Evolutionary conservation across 2,888 invertebrate genomes (phyloP).

Genomic region (Hedychridium roseum): DNA sequence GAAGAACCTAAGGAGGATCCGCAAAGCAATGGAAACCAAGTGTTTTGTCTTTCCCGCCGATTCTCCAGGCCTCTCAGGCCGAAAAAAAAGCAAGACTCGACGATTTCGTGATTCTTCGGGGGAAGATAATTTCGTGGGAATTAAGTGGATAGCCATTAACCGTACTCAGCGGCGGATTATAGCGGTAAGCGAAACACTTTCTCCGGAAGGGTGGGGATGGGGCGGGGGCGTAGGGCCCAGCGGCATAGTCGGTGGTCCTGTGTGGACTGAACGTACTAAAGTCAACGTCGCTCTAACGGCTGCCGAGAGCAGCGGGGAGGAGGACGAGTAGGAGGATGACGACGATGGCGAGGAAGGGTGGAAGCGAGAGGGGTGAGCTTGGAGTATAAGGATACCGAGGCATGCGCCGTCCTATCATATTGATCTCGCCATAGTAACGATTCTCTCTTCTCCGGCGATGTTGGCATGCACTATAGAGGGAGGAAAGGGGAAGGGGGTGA

Average conservation of each 20-base stretch:
- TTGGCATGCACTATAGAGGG: conserved; percentile 53
- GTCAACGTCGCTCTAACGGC: conserved; percentile 39
- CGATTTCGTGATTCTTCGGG: no score
- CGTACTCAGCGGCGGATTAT: no score
- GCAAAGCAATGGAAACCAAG: no score
- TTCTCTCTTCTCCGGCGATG: conserved; percentile 60
- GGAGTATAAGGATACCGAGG: conserved; percentile 47
- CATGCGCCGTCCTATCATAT: conserved; percentile 62
- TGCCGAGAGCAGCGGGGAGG: conserved; percentile 14
- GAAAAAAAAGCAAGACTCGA: conserved; percentile 7
- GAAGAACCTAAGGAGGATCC: no score
- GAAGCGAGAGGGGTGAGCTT: conserved; percentile 17
- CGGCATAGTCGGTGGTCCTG: conserved; percentile 18
- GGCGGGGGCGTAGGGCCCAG: conserved; percentile 7
- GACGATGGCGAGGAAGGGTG: conserved; percentile 4
- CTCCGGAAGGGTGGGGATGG: conserved; percentile 8
- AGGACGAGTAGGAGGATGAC: conserved; percentile 4
- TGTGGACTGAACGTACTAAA: conserved; percentile 43
- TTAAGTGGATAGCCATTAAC: no score
- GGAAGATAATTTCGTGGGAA: conserved; percentile 5
- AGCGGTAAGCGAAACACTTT: no score
- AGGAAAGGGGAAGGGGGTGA: conserved; percentile 17
- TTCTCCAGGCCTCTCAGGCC: conserved; percentile 6
- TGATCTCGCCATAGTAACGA: conserved; percentile 63
- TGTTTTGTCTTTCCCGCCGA: no score